Conservation (phyloP, 2,888 invertebrate genomes). For the Andricus curvator region DNA sequence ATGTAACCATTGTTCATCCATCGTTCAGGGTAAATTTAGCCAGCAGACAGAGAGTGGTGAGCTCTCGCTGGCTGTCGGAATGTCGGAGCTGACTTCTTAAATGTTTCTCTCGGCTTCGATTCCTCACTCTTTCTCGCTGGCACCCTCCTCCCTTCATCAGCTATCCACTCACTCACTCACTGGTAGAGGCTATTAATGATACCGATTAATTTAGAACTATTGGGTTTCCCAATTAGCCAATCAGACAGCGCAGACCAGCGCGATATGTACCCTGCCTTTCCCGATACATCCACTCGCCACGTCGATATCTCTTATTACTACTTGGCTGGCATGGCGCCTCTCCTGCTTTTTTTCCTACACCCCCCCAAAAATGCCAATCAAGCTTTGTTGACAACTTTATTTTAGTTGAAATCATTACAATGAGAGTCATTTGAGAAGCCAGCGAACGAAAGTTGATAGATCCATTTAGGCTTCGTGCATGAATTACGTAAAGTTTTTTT, state of each 20-base stretch:
- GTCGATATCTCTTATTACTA: constrained; percentile 52
- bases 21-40: constrained; percentile 77
- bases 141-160: constrained; percentile 49
- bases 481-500: too few relatives aligned
- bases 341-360: constrained; percentile 7
- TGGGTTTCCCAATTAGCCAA: constrained; percentile 78
- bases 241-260: constrained; percentile 60
- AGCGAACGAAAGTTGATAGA: too few relatives aligned
- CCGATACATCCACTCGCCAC: constrained; percentile 50
- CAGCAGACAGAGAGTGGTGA: constrained; percentile 50
- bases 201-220: constrained; percentile 79
- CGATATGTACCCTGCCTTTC: constrained; percentile 59
- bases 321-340: constrained; percentile 45
- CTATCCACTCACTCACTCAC: constrained; percentile 47
- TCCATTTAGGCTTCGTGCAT: too few relatives aligned
- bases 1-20: constrained; percentile 78
- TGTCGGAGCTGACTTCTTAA: constrained; percentile 76
- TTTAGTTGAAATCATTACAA: neutral
- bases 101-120: constrained; percentile 65
- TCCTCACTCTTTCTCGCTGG: constrained; percentile 54
- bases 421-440: neutral
- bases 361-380: neutral
- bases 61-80: constrained; percentile 64
- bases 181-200: constrained; percentile 72
- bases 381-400: neutral